Base-by-base conservation (phyloP, 2,888 invertebrate species). In the Apamea sordens region DNA sequence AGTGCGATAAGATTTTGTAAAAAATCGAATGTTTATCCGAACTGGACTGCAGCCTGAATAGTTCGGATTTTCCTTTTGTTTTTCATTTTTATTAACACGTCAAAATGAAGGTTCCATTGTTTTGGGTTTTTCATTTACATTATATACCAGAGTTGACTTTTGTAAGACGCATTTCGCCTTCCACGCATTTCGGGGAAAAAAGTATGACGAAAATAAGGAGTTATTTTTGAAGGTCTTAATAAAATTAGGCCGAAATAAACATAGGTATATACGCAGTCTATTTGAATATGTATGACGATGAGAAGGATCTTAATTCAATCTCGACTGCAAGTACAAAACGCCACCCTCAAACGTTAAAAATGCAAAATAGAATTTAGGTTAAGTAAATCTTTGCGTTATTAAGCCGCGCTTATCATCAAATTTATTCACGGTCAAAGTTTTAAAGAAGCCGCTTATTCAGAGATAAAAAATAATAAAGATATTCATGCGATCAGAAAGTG, bases 401-500 rank as follows among this genome's bases (percentile, higher is more conserved):
- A 85, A 88, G 81, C 76, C 72, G 73, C 69, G 82, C 89, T 91
- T 89, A 91, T 90, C 89, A 88, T 86, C 84, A 92, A 93, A 92
- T 92, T 94, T 93, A 93, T 94, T 93, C 93, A 92, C 91, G 89
- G 91, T 92, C 90, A 87, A 94, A 94, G 91, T 95, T 92, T 93
- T 91, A 85, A 93, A 91, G 89, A 92, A 94, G 91, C 87, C 91
- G 91, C 92, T 94, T 94, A 93, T 92, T 90, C 90, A 86, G 84
- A 91, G 92, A 92, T 92, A 92, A 95, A 89, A 94, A 94, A 95
- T 94, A 93, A 94, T 93, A 92, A 93, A 95, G 94, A 95, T 94
- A 95, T 95, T 95, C 93, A 92, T 93, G 93, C 94, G 94, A 95
- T 95, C 94, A 95, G 94, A 94, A 94, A 95, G 92, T 93, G 92